Percentiles rank a stretch among this genome's conserved stretches.
Evolutionary conservation across 2,113 vertebrate species (phyloP).

Genomic region (Parus major): DNA sequence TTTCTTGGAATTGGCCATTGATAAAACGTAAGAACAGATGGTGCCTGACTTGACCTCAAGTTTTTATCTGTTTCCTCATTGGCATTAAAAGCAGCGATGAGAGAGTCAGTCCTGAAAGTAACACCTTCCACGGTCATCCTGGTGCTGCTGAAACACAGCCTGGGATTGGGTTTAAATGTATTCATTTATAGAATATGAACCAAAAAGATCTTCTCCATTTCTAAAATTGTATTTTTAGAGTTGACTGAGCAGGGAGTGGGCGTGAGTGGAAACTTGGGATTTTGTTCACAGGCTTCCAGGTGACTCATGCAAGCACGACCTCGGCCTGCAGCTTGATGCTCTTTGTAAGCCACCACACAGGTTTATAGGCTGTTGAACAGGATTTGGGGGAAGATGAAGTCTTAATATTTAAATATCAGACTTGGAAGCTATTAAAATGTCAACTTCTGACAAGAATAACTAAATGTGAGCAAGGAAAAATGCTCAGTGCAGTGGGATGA

Average conservation of each 20-base stretch:
- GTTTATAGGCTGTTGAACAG: background rate
- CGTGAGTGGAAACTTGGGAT: background rate
- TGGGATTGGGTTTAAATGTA: background rate
- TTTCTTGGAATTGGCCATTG: background rate
- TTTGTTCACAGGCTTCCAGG: background rate
- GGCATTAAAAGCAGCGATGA: background rate
- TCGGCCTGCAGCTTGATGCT: background rate
- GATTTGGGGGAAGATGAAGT: background rate
- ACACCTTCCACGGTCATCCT: constrained; percentile 5
- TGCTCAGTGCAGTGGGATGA: background rate
- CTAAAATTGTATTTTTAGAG: background rate
- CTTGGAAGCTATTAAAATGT: background rate
- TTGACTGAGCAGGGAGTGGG: background rate
- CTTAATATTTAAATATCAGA: background rate
- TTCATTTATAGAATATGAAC: background rate
- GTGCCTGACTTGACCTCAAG: background rate
- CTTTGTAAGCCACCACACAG: background rate
- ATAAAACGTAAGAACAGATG: background rate
- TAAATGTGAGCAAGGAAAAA: background rate
- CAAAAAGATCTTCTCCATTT: background rate
- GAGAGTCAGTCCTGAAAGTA: background rate
- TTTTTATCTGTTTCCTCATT: background rate
- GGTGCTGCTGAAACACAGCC: background rate
- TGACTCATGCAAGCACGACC: background rate
- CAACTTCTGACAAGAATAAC: background rate